Conservation (phyloP, 2,888 invertebrate genomes). For the Nematopogon swammerdamellus region DNA sequence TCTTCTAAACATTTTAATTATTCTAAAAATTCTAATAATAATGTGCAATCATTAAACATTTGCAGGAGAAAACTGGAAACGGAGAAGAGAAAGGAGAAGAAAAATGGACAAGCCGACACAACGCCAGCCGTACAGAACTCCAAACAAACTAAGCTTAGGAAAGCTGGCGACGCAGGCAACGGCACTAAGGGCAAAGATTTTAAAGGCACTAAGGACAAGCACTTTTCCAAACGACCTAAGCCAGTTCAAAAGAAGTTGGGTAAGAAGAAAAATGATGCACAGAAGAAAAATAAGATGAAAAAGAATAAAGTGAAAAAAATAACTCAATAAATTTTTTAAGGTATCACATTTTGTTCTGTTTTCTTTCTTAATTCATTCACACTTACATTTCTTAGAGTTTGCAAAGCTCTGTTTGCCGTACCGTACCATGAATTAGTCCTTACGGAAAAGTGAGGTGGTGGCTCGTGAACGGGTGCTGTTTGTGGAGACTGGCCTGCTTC, state of each 20-base stretch:
- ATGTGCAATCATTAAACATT: no score
- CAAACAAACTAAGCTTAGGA: constrained; percentile 30
- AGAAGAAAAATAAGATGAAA: constrained; percentile 10
- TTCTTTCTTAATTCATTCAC: no score
- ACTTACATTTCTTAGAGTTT: no score
- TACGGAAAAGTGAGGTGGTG: no score
- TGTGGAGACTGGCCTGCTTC: no score
- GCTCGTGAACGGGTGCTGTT: no score
- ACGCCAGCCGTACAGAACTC: constrained; percentile 18
- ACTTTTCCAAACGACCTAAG: constrained; percentile 1
- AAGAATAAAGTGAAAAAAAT: constrained; percentile 3
- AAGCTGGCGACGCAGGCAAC: no score
- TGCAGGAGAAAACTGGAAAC: constrained; percentile 34
- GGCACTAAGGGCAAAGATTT: not conserved
- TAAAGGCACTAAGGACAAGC: constrained; percentile 1
- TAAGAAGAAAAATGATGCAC: constrained; percentile 6
- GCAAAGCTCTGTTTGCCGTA: no score
- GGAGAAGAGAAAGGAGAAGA: constrained; percentile 15
- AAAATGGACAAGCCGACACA: constrained; percentile 16
- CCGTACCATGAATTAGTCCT: no score
- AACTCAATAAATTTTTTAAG: constrained; percentile 5
- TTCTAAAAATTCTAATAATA: no score
- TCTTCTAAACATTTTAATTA: no score
- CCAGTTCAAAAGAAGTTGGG: constrained; percentile 16
- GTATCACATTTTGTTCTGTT: no score